phyloP scores from a whole-genome alignment of 30 jellyfish, hydroid and myxozoan genomes.

The Phacellophora camtschatica region DNA sequence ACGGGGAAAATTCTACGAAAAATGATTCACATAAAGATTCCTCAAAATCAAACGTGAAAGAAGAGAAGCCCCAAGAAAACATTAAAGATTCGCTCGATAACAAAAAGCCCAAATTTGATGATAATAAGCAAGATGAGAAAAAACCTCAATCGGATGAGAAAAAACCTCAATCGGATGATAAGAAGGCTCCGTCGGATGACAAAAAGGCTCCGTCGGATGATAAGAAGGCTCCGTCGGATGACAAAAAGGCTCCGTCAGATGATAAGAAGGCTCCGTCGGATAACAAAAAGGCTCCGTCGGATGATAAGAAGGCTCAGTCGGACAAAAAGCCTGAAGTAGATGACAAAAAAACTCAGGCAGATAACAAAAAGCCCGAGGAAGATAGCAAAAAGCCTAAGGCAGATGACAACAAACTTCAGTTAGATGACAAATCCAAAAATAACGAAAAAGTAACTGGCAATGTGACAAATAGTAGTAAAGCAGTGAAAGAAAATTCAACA shows the following conservation, averaged over 20 bases:
- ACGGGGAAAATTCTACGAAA: background rate
- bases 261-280: background rate
- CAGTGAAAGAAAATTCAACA: background rate
- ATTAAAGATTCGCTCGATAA: background rate
- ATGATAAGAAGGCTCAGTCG: background rate
- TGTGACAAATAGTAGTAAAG: background rate
- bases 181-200: background rate
- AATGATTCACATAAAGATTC: background rate
- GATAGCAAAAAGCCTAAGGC: background rate
- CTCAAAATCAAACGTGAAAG: background rate
- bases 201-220: background rate
- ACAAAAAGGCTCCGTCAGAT: background rate
- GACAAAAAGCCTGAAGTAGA: background rate
- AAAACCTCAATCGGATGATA: background rate
- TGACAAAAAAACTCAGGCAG: background rate
- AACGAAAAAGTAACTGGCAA: background rate
- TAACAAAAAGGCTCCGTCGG: background rate
- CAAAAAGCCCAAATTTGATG: background rate
- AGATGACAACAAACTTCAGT: background rate
- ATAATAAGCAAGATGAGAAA: background rate
- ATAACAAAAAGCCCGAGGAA: background rate
- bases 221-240: background rate
- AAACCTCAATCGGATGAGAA: background rate
- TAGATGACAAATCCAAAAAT: background rate
- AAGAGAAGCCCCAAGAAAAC: background rate